Percentiles rank a stretch among this genome's conserved stretches.
These are phyloP conservation scores for Orthosia gracilis DNA, from an alignment of 2,888 invertebrate genomes.

Conservation along the genomic window DNA sequence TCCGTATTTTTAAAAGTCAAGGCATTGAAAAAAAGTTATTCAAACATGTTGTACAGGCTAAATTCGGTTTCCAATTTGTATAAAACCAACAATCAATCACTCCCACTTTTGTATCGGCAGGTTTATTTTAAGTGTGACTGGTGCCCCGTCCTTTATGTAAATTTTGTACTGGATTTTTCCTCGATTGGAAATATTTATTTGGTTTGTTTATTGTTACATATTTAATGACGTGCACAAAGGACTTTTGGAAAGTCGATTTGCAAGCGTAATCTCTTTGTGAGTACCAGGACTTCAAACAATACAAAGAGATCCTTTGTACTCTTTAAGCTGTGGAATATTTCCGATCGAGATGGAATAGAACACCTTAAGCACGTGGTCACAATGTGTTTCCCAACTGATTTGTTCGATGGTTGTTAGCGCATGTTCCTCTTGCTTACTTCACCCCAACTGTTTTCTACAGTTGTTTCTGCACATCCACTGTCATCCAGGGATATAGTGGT, in stretches of 20 bases:
- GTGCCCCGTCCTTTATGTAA: constrained; percentile 66
- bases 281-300: constrained; percentile 29
- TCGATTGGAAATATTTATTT: constrained; percentile 59
- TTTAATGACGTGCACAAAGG: constrained; percentile 48
- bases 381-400: constrained; percentile 63
- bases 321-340: constrained; percentile 31
- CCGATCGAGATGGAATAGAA: constrained; percentile 55
- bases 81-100: constrained; percentile 61
- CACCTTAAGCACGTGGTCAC: constrained; percentile 66
- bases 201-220: constrained; percentile 58
- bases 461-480: constrained; percentile 63
- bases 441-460: constrained; percentile 68
- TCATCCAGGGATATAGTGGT: constrained; percentile 50
- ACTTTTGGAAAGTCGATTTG: constrained; percentile 43
- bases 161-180: constrained; percentile 60
- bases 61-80: constrained; percentile 52
- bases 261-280: constrained; percentile 40
- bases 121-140: constrained; percentile 66
- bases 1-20: constrained; percentile 27
- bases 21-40: constrained; percentile 29
- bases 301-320: constrained; percentile 28
- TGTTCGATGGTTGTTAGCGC: constrained; percentile 88
- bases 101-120: constrained; percentile 52
- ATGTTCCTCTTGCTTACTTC: constrained; percentile 87
- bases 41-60: constrained; percentile 52